A percentile compares a stretch with the other conserved stretches of the same genome.
Conservation (phyloP, 2,797 vertebrate genomes). For the Enteromius trimaculatus region DNA sequence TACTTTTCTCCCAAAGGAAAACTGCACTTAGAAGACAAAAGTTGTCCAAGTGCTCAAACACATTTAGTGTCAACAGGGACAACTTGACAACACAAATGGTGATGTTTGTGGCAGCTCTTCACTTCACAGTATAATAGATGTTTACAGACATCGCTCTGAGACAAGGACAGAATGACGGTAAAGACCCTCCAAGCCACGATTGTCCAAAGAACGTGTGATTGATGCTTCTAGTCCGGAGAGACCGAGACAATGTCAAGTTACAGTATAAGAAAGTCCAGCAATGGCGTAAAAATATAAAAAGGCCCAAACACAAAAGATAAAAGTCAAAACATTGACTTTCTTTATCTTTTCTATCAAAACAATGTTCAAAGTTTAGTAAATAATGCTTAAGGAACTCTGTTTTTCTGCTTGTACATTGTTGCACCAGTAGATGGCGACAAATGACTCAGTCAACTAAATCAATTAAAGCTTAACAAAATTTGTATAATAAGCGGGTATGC, state of each 20-base stretch:
- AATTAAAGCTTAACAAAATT: too few relatives aligned
- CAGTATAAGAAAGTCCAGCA: slow-evolving; percentile 6
- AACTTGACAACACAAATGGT: slow-evolving; percentile 39
- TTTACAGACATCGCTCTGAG: slow-evolving; percentile 32
- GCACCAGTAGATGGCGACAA: background rate
- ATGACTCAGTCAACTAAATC: background rate
- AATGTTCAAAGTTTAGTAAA: background rate
- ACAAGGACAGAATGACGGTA: slow-evolving; percentile 15
- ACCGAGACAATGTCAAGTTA: background rate
- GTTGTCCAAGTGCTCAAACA: slow-evolving; percentile 3
- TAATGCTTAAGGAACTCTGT: too few relatives aligned
- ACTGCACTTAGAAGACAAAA: slow-evolving; percentile 11
- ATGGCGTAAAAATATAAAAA: background rate
- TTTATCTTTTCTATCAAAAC: background rate
- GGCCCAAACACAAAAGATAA: background rate
- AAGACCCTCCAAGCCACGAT: slow-evolving; percentile 28
- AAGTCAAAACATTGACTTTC: background rate
- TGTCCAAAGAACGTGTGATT: slow-evolving; percentile 26
- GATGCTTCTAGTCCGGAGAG: background rate
- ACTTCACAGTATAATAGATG: slow-evolving; percentile 35
- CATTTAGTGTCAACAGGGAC: slow-evolving; percentile 20
- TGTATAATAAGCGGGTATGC: too few relatives aligned
- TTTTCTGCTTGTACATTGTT: background rate
- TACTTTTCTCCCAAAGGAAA: slow-evolving; percentile 5
- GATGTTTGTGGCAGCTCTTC: slow-evolving; percentile 35